Evolutionary conservation across 2,888 invertebrate genomes (phyloP).

Genomic region (Megamerina dolium): DNA sequence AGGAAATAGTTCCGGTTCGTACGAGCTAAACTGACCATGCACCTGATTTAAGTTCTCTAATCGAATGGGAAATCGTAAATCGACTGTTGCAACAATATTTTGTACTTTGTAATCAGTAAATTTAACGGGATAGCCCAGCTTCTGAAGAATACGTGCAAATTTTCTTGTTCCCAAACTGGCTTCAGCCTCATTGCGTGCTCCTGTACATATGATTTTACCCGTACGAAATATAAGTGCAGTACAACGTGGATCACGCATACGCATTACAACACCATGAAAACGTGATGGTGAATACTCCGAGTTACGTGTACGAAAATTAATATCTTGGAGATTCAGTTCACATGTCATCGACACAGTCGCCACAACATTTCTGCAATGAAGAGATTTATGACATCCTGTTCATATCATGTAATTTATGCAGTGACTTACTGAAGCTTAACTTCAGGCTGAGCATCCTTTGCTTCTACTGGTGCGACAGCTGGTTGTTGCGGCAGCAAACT

Average conservation of each 20-base stretch:
- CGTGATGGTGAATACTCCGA: slow-evolving; percentile 78
- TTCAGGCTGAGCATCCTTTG: slow-evolving; percentile 56
- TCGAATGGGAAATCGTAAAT: slow-evolving; percentile 67
- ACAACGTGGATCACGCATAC: slow-evolving; percentile 70
- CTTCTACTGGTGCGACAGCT: slow-evolving; percentile 53
- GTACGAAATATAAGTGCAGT: slow-evolving; percentile 68
- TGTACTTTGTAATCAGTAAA: slow-evolving; percentile 74
- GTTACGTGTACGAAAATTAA: slow-evolving; percentile 73
- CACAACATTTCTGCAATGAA: slow-evolving; percentile 64
- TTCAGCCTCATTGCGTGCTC: slow-evolving; percentile 71
- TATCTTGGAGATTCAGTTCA: slow-evolving; percentile 64
- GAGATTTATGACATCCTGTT: no score
- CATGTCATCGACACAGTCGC: slow-evolving; percentile 71
- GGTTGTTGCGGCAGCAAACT: slow-evolving; percentile 48
- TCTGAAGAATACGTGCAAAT: slow-evolving; percentile 76
- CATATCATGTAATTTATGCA: no score
- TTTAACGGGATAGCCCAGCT: slow-evolving; percentile 69
- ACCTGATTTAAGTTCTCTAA: slow-evolving; percentile 67
- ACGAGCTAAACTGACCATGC: slow-evolving; percentile 75
- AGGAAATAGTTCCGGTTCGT: slow-evolving; percentile 97
- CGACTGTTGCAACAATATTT: slow-evolving; percentile 71
- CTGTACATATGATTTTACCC: slow-evolving; percentile 78
- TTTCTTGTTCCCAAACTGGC: slow-evolving; percentile 72
- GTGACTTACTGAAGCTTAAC: slow-evolving; percentile 57
- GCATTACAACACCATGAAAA: slow-evolving; percentile 79